Evolutionary conservation across 2,888 invertebrate genomes (phyloP).

Genomic region (Ditylenchus weischeri): DNA sequence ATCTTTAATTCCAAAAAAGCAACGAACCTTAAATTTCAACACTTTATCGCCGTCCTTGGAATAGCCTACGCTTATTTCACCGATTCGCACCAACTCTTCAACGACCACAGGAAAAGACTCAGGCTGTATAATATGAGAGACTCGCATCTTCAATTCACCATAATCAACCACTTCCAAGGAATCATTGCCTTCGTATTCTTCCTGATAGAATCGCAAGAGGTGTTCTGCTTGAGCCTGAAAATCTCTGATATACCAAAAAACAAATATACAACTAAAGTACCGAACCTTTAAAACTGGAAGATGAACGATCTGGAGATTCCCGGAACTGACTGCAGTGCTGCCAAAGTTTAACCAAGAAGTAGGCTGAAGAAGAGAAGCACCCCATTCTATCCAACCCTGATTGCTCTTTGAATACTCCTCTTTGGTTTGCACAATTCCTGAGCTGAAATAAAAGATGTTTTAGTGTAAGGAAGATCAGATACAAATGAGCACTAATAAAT

Average conservation of each 20-base stretch:
- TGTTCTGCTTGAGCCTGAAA: slow-evolving; percentile 33
- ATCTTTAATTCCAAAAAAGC: slow-evolving; percentile 4
- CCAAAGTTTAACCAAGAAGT: slow-evolving; percentile 27
- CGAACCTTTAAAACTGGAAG: slow-evolving; percentile 32
- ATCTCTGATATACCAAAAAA: background rate
- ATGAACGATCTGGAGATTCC: slow-evolving; percentile 28
- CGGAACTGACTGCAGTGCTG: background rate
- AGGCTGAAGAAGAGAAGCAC: slow-evolving; percentile 16
- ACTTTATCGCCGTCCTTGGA: slow-evolving; percentile 48
- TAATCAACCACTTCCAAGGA: slow-evolving; percentile 41
- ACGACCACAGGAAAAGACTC: slow-evolving; percentile 32
- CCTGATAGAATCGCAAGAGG: slow-evolving; percentile 42
- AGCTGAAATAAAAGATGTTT: slow-evolving; percentile 7
- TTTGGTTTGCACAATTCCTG: slow-evolving; percentile 10
- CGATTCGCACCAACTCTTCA: slow-evolving; percentile 30
- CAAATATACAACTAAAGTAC: background rate
- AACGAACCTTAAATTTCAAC: slow-evolving; percentile 50
- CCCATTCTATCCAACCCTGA: slow-evolving; percentile 36
- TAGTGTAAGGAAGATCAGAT: background rate
- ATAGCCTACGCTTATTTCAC: slow-evolving; percentile 38
- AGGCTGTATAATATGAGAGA: slow-evolving; percentile 22
- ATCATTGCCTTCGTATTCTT: slow-evolving; percentile 32
- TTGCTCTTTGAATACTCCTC: slow-evolving; percentile 16
- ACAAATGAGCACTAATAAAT: background rate
- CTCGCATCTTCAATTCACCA: slow-evolving; percentile 28